Base-by-base conservation (phyloP, 2,888 invertebrate genomes). In the Euphydryas editha region DNA sequence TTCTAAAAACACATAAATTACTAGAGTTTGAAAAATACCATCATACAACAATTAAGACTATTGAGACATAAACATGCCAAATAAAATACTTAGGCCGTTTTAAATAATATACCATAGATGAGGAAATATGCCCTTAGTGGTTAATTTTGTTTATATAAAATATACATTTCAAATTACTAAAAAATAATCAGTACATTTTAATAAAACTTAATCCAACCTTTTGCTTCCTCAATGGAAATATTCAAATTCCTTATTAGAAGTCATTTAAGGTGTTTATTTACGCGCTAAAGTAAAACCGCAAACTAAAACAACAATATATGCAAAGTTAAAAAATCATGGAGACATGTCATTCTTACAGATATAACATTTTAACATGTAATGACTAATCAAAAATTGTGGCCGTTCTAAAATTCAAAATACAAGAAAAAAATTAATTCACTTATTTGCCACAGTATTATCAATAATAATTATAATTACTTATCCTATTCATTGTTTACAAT, bases 111-210 rank as follows among this genome's bases (percentile, higher is more conserved):
- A 81, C 88, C 88, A 90, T 90, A 90, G 91, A 90, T 87, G 91
- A 90, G 90, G 87, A 80, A 79, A 81, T 79, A 82, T 84, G 81
- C 80, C 81, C 79, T 79, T 72, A 81, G 88, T 88, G 87, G 87
- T 85, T 73, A 75, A 70, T 73, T 76, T 76, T 78, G 65, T 82
- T 84, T 79, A 85, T 87, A 85, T 82, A 85, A 85, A 85, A 87
- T 86, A 88, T 86, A 87, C 84, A 84, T 78, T 84, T 81, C 81
- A 78, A 84, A 85, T 83, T 81, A 84, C 85, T 90, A 88, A 72
- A 87, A 90, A 89, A 85, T 91, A 92, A 92, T 92, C 91, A 92
- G 91, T 92, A 89, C 91, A 91, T 88, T 91, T 87, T 81, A 88
- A 87, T 84, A 82, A 83, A 90, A 90, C 88, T 82, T 84, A 90